Evolutionary conservation across 2,888 invertebrate genomes (phyloP).

Genomic region (Plebejus argus): DNA sequence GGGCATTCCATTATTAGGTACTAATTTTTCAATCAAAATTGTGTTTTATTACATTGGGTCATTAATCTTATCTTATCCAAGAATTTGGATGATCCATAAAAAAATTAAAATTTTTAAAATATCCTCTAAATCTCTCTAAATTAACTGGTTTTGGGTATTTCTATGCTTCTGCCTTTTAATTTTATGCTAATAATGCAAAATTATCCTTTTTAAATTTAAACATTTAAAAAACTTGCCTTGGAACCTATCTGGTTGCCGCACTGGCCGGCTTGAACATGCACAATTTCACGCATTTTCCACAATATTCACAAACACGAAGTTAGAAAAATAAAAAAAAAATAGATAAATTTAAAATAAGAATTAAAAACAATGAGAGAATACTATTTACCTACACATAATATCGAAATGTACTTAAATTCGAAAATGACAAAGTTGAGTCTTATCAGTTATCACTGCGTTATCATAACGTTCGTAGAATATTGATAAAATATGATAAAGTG

Average conservation of each 20-base stretch:
- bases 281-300: constrained; percentile 93
- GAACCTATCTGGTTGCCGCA: constrained; percentile 98
- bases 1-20: neutral
- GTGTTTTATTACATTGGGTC: constrained; percentile 10
- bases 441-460: constrained; percentile 22
- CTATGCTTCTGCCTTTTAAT: neutral
- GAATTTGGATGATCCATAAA: neutral
- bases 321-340: constrained; percentile 26
- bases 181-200: neutral
- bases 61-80: constrained; percentile 10
- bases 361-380: neutral
- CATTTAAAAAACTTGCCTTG: constrained; percentile 80
- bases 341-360: neutral
- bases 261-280: constrained; percentile 95
- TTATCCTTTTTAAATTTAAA: neutral
- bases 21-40: neutral
- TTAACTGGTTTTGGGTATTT: neutral
- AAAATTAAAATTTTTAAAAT: neutral
- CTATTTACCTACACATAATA: constrained; percentile 9
- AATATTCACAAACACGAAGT: constrained; percentile 46
- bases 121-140: neutral
- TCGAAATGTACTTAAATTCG: constrained; percentile 3
- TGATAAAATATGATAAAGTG: constrained; percentile 19
- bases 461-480: constrained; percentile 17
- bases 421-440: constrained; percentile 21